Conservation (phyloP, 1,140 invertebrate species). For the Oncopodura yosiiana region DNA sequence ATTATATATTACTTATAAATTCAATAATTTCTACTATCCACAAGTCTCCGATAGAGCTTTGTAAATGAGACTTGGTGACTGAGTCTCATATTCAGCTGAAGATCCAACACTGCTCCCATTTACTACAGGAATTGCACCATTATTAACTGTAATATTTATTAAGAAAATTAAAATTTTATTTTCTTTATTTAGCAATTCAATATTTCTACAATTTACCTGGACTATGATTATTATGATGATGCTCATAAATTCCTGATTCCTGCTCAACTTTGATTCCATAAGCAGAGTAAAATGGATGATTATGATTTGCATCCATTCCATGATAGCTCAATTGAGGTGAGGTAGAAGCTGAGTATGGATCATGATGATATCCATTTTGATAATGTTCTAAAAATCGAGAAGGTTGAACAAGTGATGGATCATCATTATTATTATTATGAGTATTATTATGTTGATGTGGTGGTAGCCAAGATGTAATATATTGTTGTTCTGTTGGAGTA, state of each 20-base stretch:
- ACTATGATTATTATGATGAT: constrained; percentile 18
- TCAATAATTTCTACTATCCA: too few relatives aligned
- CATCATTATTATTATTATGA: not conserved
- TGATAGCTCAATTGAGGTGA: constrained; percentile 7
- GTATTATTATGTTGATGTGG: constrained; percentile 4
- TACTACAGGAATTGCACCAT: not conserved
- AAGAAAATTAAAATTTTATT: constrained; percentile 2
- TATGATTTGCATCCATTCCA: constrained; percentile 28
- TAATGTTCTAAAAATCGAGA: not conserved
- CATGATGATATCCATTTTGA: constrained; percentile 13
- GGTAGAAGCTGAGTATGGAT: constrained; percentile 16
- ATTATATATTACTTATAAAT: too few relatives aligned
- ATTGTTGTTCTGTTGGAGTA: not conserved
- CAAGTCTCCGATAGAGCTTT: constrained; percentile 30
- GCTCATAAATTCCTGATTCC: too few relatives aligned
- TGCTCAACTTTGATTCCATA: constrained; percentile 23
- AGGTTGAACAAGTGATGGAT: not conserved
- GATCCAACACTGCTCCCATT: constrained; percentile 1
- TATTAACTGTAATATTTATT: not conserved
- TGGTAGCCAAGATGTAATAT: not conserved
- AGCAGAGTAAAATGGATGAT: constrained; percentile 20
- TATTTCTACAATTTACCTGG: not conserved
- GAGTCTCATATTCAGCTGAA: constrained; percentile 16
- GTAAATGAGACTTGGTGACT: constrained; percentile 32
- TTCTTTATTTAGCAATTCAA: constrained; percentile 1